phyloP scores from a whole-genome alignment of 2,888 invertebrate species.

The Caradrina clavipalpis region DNA sequence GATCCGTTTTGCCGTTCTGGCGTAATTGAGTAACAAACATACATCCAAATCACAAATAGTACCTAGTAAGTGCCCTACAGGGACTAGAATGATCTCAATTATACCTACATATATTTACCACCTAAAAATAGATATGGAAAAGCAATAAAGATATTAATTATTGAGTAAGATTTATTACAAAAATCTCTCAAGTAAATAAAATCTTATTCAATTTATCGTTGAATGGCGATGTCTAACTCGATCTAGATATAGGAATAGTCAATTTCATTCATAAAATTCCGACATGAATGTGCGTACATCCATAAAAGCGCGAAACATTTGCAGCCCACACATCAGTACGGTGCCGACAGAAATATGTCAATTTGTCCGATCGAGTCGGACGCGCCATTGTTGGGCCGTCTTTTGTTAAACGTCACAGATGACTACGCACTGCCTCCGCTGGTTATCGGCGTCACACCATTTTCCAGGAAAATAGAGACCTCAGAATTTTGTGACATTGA shows the following conservation, averaged over 20 bases:
- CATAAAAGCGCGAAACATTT: slow-evolving; percentile 11
- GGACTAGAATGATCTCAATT: too few relatives aligned
- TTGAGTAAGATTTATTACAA: too few relatives aligned
- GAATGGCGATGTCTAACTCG: neutral
- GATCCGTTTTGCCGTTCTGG: too few relatives aligned
- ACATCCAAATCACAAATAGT: too few relatives aligned
- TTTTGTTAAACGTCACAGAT: slow-evolving; percentile 59
- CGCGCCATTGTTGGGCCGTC: slow-evolving; percentile 45
- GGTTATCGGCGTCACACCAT: slow-evolving; percentile 17
- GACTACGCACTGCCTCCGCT: slow-evolving; percentile 24
- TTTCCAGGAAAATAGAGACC: slow-evolving; percentile 11
- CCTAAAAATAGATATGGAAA: too few relatives aligned
- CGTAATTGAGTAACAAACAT: too few relatives aligned
- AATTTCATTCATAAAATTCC: slow-evolving; percentile 23
- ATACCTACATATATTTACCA: too few relatives aligned
- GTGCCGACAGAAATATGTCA: slow-evolving; percentile 61
- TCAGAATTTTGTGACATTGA: slow-evolving; percentile 21
- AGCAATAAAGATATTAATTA: too few relatives aligned
- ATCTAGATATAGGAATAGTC: neutral
- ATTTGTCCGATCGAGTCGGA: slow-evolving; percentile 54
- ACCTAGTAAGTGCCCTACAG: too few relatives aligned
- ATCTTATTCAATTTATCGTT: too few relatives aligned
- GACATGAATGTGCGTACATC: neutral
- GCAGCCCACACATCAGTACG: slow-evolving; percentile 34
- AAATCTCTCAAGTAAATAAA: too few relatives aligned